Conservation (phyloP, 2,888 invertebrate genomes). For the Branchellion lobata region DNA sequence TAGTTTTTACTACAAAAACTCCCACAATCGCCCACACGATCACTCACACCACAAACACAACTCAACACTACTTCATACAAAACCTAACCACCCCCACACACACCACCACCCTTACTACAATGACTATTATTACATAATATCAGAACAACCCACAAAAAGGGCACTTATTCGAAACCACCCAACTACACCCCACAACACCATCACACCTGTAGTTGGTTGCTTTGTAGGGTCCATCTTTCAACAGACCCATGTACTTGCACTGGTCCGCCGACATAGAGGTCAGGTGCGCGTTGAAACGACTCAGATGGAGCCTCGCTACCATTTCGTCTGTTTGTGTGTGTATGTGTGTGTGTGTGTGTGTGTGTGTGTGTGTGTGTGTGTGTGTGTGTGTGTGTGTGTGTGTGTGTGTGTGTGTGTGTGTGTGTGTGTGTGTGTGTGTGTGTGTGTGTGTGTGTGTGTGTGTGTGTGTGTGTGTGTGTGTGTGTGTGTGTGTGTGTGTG, state of each 20-base stretch:
- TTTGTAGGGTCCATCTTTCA: constrained; percentile 96
- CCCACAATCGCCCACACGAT: no score
- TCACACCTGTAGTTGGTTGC: constrained; percentile 98
- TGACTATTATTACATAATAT: no score
- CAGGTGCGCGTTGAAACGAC: constrained; percentile 93
- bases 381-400: background rate
- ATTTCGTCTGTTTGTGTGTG: constrained; percentile 95
- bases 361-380: background rate
- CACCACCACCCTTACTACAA: no score
- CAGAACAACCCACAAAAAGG: no score
- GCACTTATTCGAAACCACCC: no score
- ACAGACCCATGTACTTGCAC: constrained; percentile 93
- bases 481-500: constrained; percentile 35
- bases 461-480: constrained; percentile 33
- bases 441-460: constrained; percentile 29
- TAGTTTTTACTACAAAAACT: no score
- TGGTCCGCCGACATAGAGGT: constrained; percentile 94
- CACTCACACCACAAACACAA: no score
- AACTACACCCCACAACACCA: no score
- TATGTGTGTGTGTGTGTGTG: constrained; percentile 36
- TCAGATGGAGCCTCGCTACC: constrained; percentile 91
- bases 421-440: background rate
- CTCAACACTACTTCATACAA: no score
- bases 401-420: background rate
- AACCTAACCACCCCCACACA: no score